Base-by-base conservation (phyloP, 2,888 invertebrate genomes). In the Trisateles emortualis region DNA sequence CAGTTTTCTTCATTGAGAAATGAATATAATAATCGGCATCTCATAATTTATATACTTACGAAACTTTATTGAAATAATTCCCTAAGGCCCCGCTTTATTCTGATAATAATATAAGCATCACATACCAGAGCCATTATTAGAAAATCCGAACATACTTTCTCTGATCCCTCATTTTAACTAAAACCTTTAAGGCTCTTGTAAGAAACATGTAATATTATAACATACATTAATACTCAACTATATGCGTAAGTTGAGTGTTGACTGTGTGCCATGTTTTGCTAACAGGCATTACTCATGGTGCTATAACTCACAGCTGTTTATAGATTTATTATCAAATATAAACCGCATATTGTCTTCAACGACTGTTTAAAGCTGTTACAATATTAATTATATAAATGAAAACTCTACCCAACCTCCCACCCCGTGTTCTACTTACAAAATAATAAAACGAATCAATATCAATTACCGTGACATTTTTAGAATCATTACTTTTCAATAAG, bases 321-420 rank as follows among this genome's bases (percentile, higher is more conserved):
- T 43, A 52, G 56, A 61, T 53, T 59, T 64, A 64, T 64, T 61
- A 62, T 55, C 59, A 62, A 59, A 55, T 62, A 57, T 47, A 45
- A 59, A 55, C 62, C 54, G 44, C 57, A 68, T 55, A 52, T 57
- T 55, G 51, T 48, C 57, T 30, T 44, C 45, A 40, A 59, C 35
- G 44, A 49, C 59, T 53, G 49, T 67, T 68, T 53, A 68, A 53
- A 22, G 47, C 52, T 42, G 9, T 52, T 46, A 16, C 45, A 52
- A 53, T 52, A 56, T 14, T 50, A 52, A 52, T 59, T 53, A 46
- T 51, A 26, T 32, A 36, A 58, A 44, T 48, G 26, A 43, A 42
- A 44, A 10, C 48, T 22, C 5, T 36, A 36, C 33, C 5, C 11
- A 14, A 3, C 19, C 1, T 6, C 19, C 44, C 11, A 38, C 9